Base-by-base conservation (phyloP, 2,113 vertebrate genomes). In the Cebidichthys violaceus region DNA sequence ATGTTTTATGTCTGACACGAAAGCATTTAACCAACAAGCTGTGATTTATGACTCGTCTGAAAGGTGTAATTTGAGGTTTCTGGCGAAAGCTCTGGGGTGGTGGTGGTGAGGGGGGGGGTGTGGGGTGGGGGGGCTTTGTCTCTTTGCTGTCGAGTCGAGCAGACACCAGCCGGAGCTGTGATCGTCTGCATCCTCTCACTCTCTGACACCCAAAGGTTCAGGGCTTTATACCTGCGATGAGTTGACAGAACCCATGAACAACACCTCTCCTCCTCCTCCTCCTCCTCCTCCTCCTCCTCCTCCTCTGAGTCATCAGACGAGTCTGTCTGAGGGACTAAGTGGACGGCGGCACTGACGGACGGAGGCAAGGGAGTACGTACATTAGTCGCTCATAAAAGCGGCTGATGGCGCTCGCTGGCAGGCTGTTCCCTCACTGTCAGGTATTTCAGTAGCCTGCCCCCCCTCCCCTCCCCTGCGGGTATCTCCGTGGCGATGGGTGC, bases 1-100 rank as follows among this genome's bases (percentile, higher is more conserved):
- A 17, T 80, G 81, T 86, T 84, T 87, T 85, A 87, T 29, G 66
- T 70, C 77, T 89, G 90, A 85, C 90, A 87, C 77, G 70, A 81
- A 89, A 88, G 85, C 91, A 88, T 87, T 87, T 89, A 83, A 84
- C 77, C 80, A 91, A 85, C 85, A 66, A 77, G 70, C 45, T 83
- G 55, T 90, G 91, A 93, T 93, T 93, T 90, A 91, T 83, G 79
- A 61, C 79, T 82, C 54, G 60, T 81, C 57, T 66, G 83, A 93
- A 92, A 93, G 88, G 86, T 92, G 84, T 90, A 90, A 93, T 92
- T 91, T 89, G 59, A 84, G 77, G 62, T 88, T 87, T 89, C 45
- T 75, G 79, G 27, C 79, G 80, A 69, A 81, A 79, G 69, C 69
- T 60, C 6, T 1, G 2, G n/a, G 54, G n/a, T 8, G 47, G n/a